Base-by-base conservation (phyloP, 1,140 invertebrate species). In the Drosophila tani region DNA sequence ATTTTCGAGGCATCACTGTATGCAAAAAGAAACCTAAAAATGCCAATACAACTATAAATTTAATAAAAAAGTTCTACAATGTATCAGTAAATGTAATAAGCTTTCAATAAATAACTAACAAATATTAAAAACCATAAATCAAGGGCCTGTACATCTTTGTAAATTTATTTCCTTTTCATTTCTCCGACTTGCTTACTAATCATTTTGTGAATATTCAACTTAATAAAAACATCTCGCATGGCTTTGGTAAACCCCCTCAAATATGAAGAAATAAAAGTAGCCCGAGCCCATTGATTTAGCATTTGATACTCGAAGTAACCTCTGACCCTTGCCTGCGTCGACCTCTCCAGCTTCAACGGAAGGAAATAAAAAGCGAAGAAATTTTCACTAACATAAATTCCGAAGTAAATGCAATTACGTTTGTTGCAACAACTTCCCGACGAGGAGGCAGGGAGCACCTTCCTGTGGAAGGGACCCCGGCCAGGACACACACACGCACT, bases 381-480 rank as follows among this genome's bases (percentile, higher is more conserved):
- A 73, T 67, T 69, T 56, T 41, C 64, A 70, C 64, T 66, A 84
- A 71, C 78, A 88, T 84, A 88, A 90, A 84, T 88, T 90, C 66
- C 68, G 35, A 69, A 68, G 65, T 75, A 88, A 88, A 90, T 90
- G 77, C 81, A 88, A 90, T 88, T 90, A 90, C 81, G 76, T 84
- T 78, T 84, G 66, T 62, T 77, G 73, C 65, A 83, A 43, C 76
- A 79, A 79, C 64, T 73, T 81, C 62, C 46, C 59, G 51, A 51
- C 27, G 35, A 29, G 41, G 29, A 12, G 43, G 32, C 41, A 11
- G 24, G 27, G 32, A 59, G 21, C 14, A 50, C 56, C 59, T 56
- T 15, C 5, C 27, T 11, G 59, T 24, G 24, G 24, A 14, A 15
- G 15, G 38, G 50, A 40, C 15, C 19, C 46, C 56, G 32, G 17